phyloP scores from a whole-genome alignment of 2,113 vertebrate genomes.

The Echinops telfairi region DNA sequence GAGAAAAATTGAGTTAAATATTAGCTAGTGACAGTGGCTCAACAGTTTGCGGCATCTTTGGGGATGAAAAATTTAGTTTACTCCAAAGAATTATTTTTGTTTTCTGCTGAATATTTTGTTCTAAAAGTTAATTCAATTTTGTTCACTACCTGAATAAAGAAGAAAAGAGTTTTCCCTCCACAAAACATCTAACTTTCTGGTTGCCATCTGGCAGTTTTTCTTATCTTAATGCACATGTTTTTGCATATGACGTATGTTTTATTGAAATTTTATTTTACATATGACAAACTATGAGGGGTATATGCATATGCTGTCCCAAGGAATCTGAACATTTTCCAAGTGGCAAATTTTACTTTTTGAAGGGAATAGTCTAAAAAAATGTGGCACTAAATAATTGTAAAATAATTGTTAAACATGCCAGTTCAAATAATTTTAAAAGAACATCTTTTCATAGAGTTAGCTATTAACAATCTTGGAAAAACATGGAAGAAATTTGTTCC shows the following conservation, averaged over 20 bases:
- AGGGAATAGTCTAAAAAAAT: constrained; percentile 20
- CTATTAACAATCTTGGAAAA: constrained; percentile 27
- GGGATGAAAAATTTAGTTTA: background rate
- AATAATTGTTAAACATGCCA: background rate
- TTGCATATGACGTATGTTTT: constrained; percentile 7
- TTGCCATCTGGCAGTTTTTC: background rate
- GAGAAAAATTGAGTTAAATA: background rate
- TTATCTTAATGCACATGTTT: background rate
- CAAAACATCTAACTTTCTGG: background rate
- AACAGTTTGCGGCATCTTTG: background rate
- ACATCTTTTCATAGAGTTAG: constrained; percentile 8
- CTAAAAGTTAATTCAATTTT: background rate
- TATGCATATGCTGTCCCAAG: background rate
- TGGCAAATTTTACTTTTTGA: background rate
- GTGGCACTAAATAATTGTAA: constrained; percentile 8
- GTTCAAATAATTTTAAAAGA: constrained; percentile 26
- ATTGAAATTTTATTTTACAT: constrained; percentile 11
- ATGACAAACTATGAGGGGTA: background rate
- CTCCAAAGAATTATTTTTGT: background rate
- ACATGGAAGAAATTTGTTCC: background rate
- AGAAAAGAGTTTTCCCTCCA: background rate
- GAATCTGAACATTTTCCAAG: background rate
- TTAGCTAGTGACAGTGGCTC: background rate
- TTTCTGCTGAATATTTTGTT: constrained; percentile 8
- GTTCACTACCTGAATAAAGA: background rate